A percentile compares a stretch with the other conserved stretches of the same genome.
These are phyloP conservation scores for Oryctolagus cuniculus DNA, from an alignment of 2,113 vertebrate species.

Conservation along the genomic window DNA sequence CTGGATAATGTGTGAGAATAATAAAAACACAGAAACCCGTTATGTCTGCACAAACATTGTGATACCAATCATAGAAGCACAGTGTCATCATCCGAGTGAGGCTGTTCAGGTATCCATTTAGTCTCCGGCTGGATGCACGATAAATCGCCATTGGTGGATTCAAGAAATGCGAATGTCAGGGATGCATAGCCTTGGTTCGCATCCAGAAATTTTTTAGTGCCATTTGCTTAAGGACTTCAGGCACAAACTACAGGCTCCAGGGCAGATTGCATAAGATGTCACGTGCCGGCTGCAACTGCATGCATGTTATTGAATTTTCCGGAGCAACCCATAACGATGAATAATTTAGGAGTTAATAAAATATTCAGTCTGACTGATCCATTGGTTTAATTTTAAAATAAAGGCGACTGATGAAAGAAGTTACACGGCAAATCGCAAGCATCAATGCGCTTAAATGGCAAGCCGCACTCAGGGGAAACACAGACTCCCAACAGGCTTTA, in stretches of 20 bases:
- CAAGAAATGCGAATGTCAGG: constrained; percentile 51
- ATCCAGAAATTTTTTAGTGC: constrained; percentile 71
- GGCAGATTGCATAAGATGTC: constrained; percentile 87
- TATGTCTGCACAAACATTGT: constrained; percentile 52
- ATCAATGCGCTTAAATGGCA: constrained; percentile 57
- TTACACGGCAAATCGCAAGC: constrained; percentile 50
- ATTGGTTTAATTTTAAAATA: constrained; percentile 86
- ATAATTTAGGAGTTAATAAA: constrained; percentile 89
- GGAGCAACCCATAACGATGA: constrained; percentile 84
- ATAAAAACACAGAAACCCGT: not conserved
- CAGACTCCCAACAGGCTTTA: constrained; percentile 4
- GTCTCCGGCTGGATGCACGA: constrained; percentile 44
- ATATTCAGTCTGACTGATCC: constrained; percentile 88
- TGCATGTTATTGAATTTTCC: constrained; percentile 84
- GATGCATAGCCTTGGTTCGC: constrained; percentile 65
- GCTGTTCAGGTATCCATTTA: constrained; percentile 63
- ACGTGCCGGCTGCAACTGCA: constrained; percentile 84
- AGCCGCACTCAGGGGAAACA: constrained; percentile 25
- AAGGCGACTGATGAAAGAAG: constrained; percentile 64
- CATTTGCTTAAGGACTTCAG: constrained; percentile 79
- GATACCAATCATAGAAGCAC: not conserved
- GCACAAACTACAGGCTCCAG: constrained; percentile 84
- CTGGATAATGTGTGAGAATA: constrained; percentile 26
- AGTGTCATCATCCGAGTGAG: not conserved
- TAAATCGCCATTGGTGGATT: constrained; percentile 24